Evolutionary conservation across 92 coral and sea anemone genomes (phyloP), one percentile per base, ranked within the genome.

Genomic region (Meandrina meandrites): DNA sequence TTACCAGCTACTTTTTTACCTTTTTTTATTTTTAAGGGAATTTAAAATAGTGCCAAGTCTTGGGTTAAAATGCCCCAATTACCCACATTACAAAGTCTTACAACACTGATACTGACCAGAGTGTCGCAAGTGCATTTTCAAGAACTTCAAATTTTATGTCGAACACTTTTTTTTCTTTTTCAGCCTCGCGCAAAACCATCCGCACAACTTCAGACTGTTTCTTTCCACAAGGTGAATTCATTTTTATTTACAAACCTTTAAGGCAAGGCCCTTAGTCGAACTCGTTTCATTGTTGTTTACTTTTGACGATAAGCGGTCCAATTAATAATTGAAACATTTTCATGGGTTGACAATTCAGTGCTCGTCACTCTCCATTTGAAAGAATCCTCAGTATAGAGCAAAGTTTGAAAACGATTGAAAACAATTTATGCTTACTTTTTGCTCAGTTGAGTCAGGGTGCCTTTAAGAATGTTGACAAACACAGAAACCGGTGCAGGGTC

Each of bases 21-120:
- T 48, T 48, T 5, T 66, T 66, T 27, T 22, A 66, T 3, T 27
- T 66, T 66, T 27, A 66, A 51, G 2, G 24, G 14, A 35, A 1
- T 8, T 13, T 1, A 77, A 47, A 27, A 30, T 14, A 77, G 9
- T 3, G 22, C 54, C n/a, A 28, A 30, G 13, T 27, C 30, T 48
- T 3, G 42, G 18, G 10, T 40, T 21, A 37, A 32, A 56, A 34
- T 79, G 69, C 21, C 83, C 11, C 14, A 7, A 56, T 22, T 37
- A 6, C 21, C 47, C 76, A 42, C 45, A 81, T 81, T 35, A 62
- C 24, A 62, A 62, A 81, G 40, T 81, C 85, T 81, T 81, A 81
- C 76, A 67, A 16, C 85, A 64, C 60, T 8, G 8, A 16, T 12
- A 11, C 58, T 8, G 28, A 24, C 15, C 9, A 32, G 10, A 16